Conservation (phyloP, 1,140 invertebrate species). For the Contarinia nasturtii region DNA sequence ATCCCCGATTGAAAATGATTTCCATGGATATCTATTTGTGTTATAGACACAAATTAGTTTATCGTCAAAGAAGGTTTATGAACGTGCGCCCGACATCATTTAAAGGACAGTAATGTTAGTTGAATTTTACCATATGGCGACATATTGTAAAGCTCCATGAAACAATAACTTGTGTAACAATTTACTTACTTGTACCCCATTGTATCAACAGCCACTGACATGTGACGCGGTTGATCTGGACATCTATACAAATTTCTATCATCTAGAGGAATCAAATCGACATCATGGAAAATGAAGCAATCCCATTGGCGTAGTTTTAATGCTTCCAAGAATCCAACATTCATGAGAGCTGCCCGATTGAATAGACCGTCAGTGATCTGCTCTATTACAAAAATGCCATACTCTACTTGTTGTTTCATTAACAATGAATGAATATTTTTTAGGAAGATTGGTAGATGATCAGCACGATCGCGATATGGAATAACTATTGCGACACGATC, state of each 20-base stretch:
- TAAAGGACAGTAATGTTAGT: no score
- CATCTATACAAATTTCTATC: constrained; percentile 83
- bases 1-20: no score
- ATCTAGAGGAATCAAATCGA: constrained; percentile 84
- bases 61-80: no score
- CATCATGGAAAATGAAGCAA: constrained; percentile 92
- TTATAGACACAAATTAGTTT: no score
- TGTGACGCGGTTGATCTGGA: constrained; percentile 76
- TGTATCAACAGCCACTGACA: constrained; percentile 86
- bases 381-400: constrained; percentile 90
- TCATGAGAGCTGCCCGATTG: constrained; percentile 86
- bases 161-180: constrained; percentile 4
- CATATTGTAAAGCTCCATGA: constrained; percentile 1
- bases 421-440: constrained; percentile 83
- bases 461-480: constrained; percentile 59
- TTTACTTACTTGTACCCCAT: constrained; percentile 56
- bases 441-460: constrained; percentile 66
- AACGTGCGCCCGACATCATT: no score
- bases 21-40: no score
- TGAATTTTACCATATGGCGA: no score
- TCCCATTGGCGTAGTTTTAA: constrained; percentile 55
- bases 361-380: constrained; percentile 61
- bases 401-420: constrained; percentile 77
- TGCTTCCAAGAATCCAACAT: constrained; percentile 83
- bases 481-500: constrained; percentile 75